Percentiles rank a stretch among this genome's conserved stretches.
Evolutionary conservation across 2,113 vertebrate species (phyloP).

Genomic region (Pseudorasbora parva): DNA sequence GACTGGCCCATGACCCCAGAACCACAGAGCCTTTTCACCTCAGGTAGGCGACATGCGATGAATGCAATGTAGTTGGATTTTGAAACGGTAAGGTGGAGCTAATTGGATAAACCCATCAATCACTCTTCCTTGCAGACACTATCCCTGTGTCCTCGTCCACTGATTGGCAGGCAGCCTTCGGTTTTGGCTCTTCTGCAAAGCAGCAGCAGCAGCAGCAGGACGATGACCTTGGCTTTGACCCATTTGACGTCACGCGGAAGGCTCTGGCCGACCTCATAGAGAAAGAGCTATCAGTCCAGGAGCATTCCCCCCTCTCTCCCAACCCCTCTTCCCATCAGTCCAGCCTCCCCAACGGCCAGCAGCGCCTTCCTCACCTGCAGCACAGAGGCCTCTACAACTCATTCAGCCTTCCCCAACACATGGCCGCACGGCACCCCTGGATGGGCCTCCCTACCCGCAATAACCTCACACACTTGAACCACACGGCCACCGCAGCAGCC

Average conservation of each 20-base stretch:
- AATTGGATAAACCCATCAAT: neutral
- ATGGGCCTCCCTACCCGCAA: constrained; percentile 89
- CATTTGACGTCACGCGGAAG: constrained; percentile 98
- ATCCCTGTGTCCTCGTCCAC: constrained; percentile 98
- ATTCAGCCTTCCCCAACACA: constrained; percentile 88
- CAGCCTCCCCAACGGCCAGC: constrained; percentile 84
- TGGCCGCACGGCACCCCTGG: constrained; percentile 93
- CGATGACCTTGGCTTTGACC: constrained; percentile 98
- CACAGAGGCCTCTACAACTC: constrained; percentile 97
- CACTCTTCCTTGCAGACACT: constrained; percentile 82
- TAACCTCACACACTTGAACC: constrained; percentile 92
- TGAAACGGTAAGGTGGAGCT: neutral
- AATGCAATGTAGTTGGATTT: neutral
- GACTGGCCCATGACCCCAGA: constrained; percentile 99
- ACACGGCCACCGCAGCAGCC: constrained; percentile 87
- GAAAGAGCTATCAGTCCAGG: constrained; percentile 98
- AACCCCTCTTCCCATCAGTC: constrained; percentile 60
- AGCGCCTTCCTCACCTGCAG: constrained; percentile 91
- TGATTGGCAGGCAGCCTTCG: constrained; percentile 99
- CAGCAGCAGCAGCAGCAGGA: constrained; percentile 86
- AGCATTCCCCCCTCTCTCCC: constrained; percentile 74
- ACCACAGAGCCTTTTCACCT: constrained; percentile 98
- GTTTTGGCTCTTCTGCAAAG: constrained; percentile 94
- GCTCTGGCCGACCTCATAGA: constrained; percentile 99
- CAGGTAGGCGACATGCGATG: constrained; percentile 77